A percentile compares a stretch with the other conserved stretches of the same genome.
phyloP scores from a whole-genome alignment of 2,888 invertebrate species.

The Galerucella nymphaeae region DNA sequence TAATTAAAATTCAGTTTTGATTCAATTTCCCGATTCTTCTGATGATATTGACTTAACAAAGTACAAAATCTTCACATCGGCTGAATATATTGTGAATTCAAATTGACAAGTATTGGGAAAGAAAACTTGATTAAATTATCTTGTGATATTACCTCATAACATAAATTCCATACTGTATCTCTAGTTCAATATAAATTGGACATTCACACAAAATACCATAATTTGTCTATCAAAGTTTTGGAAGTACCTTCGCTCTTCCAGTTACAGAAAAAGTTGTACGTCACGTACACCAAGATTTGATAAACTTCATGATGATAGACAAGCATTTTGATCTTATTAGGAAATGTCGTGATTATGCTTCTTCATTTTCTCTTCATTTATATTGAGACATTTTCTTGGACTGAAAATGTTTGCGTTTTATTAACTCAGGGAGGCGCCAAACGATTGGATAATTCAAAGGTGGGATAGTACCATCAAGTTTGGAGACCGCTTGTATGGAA shows the following conservation, averaged over 20 bases:
- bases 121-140: constrained; percentile 3
- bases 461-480: not conserved
- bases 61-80: not conserved
- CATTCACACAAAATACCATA: not conserved
- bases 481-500: not conserved
- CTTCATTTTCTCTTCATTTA: too few species aligned
- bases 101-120: constrained; percentile 3
- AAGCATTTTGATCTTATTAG: too few species aligned
- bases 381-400: too few species aligned
- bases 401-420: too few species aligned
- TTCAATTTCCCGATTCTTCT: not conserved
- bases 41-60: not conserved
- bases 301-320: too few species aligned
- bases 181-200: not conserved
- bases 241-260: not conserved
- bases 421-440: not conserved
- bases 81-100: not conserved
- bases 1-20: too few species aligned
- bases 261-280: not conserved
- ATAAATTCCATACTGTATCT: constrained; percentile 3
- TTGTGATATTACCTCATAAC: constrained; percentile 6
- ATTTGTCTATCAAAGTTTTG: constrained; percentile 1
- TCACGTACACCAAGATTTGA: too few species aligned
- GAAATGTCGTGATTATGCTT: too few species aligned
- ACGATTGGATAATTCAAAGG: not conserved